Evolutionary conservation across 2,888 invertebrate genomes (phyloP), one percentile per base, ranked within the genome.

Genomic region (Hermaeophaga mercurialis): DNA sequence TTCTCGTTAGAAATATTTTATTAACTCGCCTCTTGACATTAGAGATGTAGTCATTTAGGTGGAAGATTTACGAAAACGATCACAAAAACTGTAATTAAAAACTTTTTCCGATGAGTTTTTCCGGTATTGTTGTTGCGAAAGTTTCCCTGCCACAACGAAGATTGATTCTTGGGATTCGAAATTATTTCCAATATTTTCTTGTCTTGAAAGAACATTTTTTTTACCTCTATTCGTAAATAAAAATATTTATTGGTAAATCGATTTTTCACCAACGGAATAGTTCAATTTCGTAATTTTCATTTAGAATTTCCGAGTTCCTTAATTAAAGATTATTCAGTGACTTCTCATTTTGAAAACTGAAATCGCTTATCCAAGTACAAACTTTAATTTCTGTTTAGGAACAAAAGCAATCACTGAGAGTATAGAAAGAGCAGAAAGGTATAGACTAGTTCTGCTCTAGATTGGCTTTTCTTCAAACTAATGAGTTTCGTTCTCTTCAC

Each of bases 381-480:
- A 34, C 33, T 46, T 46, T 34, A 46, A 46, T 45, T 45, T 45
- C 28, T 45, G 17, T 46, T 17, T 46, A 3, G 34, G 15, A 46
- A 46, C 17, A 15, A 46, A 34, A 34, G 34, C 34, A 46, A 46
- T 46, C 34, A 18, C 18, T 22, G 34, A 22, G 8, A 31, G 22
- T 12, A 22, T 31, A 12, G 11, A 46, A 11, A 33, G 19, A 46
- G 19, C 17, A 18, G 26, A 39, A 12, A 14, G 15, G 49, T 39
- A 48, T 38, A 48, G 31, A 36, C 48, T 48, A 33, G 38, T 26
- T 28, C 14, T 26, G 19, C 39, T 26, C 39, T 31, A 49, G 38
- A 49, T 49, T 49, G 49, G 39, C 49, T 49, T 49, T 49, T 49
- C 36, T 49, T 15, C 39, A 38, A 49, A 49, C 49, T 49, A 49